phyloP scores from a whole-genome alignment of 2,888 invertebrate species.

The Orchesellides sinensis region DNA sequence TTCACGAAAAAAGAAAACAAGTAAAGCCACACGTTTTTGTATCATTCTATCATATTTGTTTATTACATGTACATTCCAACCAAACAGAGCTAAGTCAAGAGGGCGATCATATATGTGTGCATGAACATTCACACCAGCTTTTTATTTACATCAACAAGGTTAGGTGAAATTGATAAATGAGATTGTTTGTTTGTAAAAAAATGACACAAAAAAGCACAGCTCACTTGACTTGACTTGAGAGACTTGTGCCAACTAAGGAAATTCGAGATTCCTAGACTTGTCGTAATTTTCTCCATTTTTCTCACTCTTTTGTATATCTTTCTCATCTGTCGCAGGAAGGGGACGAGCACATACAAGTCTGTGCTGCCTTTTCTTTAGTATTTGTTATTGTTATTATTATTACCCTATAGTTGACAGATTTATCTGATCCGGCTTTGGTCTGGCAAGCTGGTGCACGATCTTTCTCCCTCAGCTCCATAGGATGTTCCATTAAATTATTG shows the following conservation, averaged over 20 bases:
- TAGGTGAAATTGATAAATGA: slow-evolving; percentile 30
- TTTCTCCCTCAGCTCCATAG: no score
- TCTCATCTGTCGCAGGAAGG: neutral
- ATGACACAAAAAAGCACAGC: slow-evolving; percentile 2
- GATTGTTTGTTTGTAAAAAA: slow-evolving; percentile 25
- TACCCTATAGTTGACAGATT: neutral
- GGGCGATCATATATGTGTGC: neutral
- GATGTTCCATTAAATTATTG: no score
- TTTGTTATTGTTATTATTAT: neutral
- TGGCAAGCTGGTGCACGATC: neutral
- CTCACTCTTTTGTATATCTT: neutral
- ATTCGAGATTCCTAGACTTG: neutral
- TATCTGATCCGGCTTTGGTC: neutral
- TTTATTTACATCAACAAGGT: neutral
- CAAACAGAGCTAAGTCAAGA: no score
- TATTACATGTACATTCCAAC: no score
- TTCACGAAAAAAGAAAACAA: neutral
- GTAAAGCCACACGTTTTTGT: no score
- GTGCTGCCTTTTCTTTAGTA: no score
- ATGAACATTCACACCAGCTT: no score
- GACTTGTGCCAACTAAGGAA: neutral
- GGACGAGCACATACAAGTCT: neutral
- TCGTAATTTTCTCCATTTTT: neutral
- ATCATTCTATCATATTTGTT: no score
- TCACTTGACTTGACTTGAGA: neutral